Percentiles rank a stretch among this genome's conserved stretches.
Evolutionary conservation across 2,113 vertebrate genomes (phyloP).

Genomic region (Amblyornis subalaris): DNA sequence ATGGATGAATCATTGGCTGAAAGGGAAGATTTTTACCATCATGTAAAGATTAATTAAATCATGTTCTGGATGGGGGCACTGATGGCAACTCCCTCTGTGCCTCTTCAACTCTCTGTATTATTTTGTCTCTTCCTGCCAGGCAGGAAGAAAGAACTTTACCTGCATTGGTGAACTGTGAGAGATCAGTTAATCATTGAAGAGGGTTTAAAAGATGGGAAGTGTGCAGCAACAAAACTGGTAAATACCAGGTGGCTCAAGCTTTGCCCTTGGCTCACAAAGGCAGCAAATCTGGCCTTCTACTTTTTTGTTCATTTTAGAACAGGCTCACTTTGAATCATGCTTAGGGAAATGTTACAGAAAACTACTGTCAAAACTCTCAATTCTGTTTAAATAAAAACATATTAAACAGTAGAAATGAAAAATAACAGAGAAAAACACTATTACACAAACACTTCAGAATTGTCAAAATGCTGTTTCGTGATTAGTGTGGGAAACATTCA

Average conservation of each 20-base stretch:
- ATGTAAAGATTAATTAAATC: not conserved
- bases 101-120: not conserved
- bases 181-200: constrained; percentile 5
- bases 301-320: not conserved
- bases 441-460: not conserved
- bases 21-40: not conserved
- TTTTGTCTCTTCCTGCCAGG: not conserved
- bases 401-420: not conserved
- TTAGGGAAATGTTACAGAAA: not conserved
- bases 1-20: not conserved
- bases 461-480: not conserved
- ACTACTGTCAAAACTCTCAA: not conserved
- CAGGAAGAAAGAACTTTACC: not conserved
- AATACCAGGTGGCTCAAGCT: not conserved
- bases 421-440: not conserved
- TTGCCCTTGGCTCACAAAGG: not conserved
- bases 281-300: not conserved
- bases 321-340: not conserved
- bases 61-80: not conserved
- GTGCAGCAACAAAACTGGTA: not conserved
- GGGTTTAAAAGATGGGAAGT: not conserved
- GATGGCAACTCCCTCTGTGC: not conserved
- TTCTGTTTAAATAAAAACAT: not conserved
- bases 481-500: not conserved
- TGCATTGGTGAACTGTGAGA: not conserved